Conservation (phyloP, 2,888 invertebrate species). For the Celastrina argiolus region DNA sequence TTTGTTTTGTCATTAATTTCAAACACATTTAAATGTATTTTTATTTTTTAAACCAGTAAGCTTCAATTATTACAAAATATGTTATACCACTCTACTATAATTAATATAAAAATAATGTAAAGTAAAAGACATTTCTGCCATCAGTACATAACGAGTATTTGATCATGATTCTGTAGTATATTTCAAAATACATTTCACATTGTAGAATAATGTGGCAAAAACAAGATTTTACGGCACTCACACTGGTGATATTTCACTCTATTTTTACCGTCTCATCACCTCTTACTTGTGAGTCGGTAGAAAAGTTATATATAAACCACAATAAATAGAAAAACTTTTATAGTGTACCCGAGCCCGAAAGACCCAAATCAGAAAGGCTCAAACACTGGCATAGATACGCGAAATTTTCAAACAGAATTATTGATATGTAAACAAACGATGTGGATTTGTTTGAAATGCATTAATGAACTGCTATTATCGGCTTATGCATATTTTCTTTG, state of each 20-base stretch:
- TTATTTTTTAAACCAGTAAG: too few relatives aligned
- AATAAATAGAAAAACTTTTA: background rate
- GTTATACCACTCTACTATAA: too few relatives aligned
- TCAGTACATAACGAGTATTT: background rate
- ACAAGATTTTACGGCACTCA: background rate
- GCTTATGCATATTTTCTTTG: background rate
- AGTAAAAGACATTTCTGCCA: background rate
- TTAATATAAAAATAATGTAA: too few relatives aligned
- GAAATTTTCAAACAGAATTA: background rate
- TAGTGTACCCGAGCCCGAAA: background rate
- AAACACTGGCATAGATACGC: background rate
- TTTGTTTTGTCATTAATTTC: too few relatives aligned
- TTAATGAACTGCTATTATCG: background rate
- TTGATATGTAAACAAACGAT: background rate
- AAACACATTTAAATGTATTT: too few relatives aligned
- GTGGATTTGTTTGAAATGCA: constrained; percentile 1
- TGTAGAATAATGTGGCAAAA: background rate
- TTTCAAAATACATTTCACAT: background rate
- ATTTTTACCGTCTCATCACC: background rate
- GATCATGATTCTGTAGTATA: background rate
- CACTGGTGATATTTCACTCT: background rate
- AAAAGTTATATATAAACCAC: too few relatives aligned
- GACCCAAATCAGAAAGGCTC: too few relatives aligned
- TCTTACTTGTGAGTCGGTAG: too few relatives aligned
- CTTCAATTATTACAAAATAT: too few relatives aligned